A percentile compares a stretch with the other conserved stretches of the same genome.
Evolutionary conservation across 2,113 vertebrate species (phyloP).

Genomic region (Prochilodus magdalenae): DNA sequence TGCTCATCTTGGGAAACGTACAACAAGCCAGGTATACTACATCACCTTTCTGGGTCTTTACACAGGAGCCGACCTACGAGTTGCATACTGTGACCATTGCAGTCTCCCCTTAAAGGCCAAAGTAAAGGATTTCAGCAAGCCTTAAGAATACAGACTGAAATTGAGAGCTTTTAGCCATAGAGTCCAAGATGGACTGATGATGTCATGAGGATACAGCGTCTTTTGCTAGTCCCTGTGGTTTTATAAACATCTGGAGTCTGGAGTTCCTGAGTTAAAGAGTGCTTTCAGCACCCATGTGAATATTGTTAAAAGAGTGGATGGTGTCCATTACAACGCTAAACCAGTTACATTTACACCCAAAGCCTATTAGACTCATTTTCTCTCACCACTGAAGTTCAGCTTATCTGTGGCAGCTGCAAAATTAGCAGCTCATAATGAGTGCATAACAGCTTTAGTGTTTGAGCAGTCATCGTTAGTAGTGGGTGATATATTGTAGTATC

Average conservation of each 20-base stretch:
- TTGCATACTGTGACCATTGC: neutral
- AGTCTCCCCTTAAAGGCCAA: neutral
- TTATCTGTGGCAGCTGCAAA: neutral
- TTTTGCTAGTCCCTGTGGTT: neutral
- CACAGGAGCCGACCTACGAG: neutral
- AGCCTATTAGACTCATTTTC: neutral
- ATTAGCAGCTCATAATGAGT: neutral
- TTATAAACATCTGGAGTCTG: neutral
- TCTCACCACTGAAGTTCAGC: neutral
- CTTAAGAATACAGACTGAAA: neutral
- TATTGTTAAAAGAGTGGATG: neutral
- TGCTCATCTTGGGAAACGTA: neutral
- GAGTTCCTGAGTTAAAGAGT: neutral
- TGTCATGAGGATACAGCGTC: neutral
- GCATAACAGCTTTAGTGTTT: neutral
- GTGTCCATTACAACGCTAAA: neutral
- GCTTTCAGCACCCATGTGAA: neutral
- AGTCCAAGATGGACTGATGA: neutral
- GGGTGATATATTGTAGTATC: neutral
- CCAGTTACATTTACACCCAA: neutral
- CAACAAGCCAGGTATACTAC: neutral
- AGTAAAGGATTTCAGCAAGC: constrained; percentile 3
- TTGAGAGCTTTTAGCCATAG: neutral
- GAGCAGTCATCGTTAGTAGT: neutral
- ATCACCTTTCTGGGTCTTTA: neutral